A percentile compares a stretch with the other conserved stretches of the same genome.
phyloP scores from a whole-genome alignment of 2,113 vertebrate species.

The Herpetotheres cachinnans region DNA sequence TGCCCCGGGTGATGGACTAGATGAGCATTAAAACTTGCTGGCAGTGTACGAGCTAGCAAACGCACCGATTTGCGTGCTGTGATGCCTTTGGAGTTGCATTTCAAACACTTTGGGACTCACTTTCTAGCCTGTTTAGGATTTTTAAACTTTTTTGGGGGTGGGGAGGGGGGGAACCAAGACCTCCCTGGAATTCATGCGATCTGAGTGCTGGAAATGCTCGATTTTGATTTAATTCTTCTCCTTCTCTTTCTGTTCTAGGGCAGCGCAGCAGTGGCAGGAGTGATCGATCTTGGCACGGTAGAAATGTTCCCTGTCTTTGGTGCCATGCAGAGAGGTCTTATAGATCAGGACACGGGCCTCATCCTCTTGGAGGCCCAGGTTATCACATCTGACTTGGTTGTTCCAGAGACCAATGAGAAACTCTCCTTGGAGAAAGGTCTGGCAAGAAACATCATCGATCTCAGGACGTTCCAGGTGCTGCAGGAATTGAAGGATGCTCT shows the following conservation, averaged over 20 bases:
- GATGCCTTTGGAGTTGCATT: background rate
- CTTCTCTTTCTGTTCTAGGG: conserved; percentile 74
- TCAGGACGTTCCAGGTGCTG: conserved; percentile 70
- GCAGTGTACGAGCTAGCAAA: conserved; percentile 17
- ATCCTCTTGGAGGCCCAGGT: conserved; percentile 89
- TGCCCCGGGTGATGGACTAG: conserved; percentile 46
- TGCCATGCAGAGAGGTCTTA: conserved; percentile 89
- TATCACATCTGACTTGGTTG: conserved; percentile 82
- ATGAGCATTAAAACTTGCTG: conserved; percentile 28
- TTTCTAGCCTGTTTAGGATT: conserved; percentile 7
- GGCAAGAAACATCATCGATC: conserved; percentile 78
- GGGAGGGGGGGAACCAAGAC: background rate
- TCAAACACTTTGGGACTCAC: background rate
- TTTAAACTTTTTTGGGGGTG: background rate
- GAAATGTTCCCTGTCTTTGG: conserved; percentile 90
- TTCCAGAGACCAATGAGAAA: conserved; percentile 77
- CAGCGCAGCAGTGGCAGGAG: conserved; percentile 83
- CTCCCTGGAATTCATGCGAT: background rate
- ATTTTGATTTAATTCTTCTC: conserved; percentile 14
- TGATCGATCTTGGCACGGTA: conserved; percentile 92
- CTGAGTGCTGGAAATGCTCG: background rate
- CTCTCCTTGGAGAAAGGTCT: conserved; percentile 83
- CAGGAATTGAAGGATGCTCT: conserved; percentile 77
- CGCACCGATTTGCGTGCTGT: background rate
- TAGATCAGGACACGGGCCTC: conserved; percentile 92